Conservation (phyloP, 2,888 invertebrate species). For the Leptopilina myrica region DNA sequence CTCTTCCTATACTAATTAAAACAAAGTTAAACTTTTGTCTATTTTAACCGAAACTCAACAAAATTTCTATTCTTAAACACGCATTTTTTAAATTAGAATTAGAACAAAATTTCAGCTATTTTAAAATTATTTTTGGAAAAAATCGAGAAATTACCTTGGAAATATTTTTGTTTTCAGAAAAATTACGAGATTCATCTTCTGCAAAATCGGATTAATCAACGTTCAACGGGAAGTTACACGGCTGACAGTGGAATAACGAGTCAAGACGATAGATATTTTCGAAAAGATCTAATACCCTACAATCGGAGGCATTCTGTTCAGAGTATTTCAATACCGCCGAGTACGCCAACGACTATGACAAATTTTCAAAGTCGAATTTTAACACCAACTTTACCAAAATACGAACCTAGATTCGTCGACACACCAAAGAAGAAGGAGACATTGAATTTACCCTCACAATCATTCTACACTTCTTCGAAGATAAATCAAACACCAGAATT, state of each 20-base stretch:
- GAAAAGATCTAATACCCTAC: constrained; percentile 21
- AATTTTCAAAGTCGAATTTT: constrained; percentile 15
- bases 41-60: constrained; percentile 1
- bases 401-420: constrained; percentile 18
- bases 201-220: constrained; percentile 58
- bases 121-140: neutral
- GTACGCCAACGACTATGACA: constrained; percentile 3
- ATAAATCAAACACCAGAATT: neutral
- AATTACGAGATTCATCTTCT: constrained; percentile 68
- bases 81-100: neutral
- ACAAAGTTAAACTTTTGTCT: neutral
- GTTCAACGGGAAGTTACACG: constrained; percentile 57
- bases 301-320: constrained; percentile 13
- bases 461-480: constrained; percentile 9
- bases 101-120: neutral
- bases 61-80: neutral
- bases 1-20: constrained; percentile 8
- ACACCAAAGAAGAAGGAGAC: neutral
- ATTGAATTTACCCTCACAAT: neutral
- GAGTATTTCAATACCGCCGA: constrained; percentile 37
- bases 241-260: constrained; percentile 66
- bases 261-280: constrained; percentile 59
- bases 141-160: too few relatives aligned
- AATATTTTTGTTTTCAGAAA: constrained; percentile 63
- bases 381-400: constrained; percentile 37